Conservation (phyloP, 2,888 invertebrate genomes). For the Chromoteleia sp. region DNA sequence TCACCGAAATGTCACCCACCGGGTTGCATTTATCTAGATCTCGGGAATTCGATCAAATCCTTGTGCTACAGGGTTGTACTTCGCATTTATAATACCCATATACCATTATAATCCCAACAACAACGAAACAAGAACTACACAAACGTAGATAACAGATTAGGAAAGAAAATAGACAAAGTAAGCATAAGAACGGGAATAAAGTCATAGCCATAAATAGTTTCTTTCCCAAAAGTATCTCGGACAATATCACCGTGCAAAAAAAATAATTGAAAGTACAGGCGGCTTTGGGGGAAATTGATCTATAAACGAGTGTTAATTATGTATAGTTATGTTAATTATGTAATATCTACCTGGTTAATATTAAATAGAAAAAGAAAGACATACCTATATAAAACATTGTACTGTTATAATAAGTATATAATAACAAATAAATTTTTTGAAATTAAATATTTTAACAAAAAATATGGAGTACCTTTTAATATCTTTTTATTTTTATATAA, state of each 20-base stretch:
- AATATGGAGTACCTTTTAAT: no score
- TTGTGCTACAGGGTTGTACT: not conserved
- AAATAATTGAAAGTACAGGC: not conserved
- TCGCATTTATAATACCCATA: slow-evolving; percentile 2
- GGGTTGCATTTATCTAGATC: not conserved
- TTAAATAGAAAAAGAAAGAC: no score
- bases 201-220: slow-evolving; percentile 36
- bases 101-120: slow-evolving; percentile 6
- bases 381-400: no score
- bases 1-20: not conserved
- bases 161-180: slow-evolving; percentile 5
- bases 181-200: slow-evolving; percentile 4
- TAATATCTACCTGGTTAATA: no score
- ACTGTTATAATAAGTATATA: no score
- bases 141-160: slow-evolving; percentile 10
- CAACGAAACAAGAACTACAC: slow-evolving; percentile 25
- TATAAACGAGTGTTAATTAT: not conserved
- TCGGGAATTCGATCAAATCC: slow-evolving; percentile 5
- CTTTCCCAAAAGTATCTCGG: not conserved
- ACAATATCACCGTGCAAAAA: slow-evolving; percentile 7
- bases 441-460: no score
- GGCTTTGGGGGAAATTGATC: no score
- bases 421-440: no score
- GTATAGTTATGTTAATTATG: no score
- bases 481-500: no score